Evolutionary conservation across 2,113 vertebrate species (phyloP).

Genomic region (Nicator chloris): DNA sequence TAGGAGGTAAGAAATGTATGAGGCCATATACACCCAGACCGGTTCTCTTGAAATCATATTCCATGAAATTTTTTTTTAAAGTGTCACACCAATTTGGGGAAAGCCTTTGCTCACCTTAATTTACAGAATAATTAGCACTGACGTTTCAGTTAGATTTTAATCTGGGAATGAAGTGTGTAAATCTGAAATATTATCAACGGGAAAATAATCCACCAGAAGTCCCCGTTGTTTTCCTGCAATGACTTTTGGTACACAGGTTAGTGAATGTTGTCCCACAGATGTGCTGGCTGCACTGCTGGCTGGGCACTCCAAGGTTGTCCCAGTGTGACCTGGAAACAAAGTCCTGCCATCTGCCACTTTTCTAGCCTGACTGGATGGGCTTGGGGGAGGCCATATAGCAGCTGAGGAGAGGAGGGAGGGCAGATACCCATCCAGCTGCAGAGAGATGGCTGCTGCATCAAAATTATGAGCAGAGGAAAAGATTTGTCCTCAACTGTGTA

Average conservation of each 20-base stretch:
- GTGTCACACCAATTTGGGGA: not conserved
- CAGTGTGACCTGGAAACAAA: not conserved
- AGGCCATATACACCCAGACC: not conserved
- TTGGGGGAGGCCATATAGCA: not conserved
- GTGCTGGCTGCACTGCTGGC: not conserved
- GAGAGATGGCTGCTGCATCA: not conserved
- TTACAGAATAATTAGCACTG: not conserved
- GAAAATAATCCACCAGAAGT: not conserved
- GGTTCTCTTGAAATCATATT: not conserved
- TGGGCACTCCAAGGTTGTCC: fast-evolving
- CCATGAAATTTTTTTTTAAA: fast-evolving
- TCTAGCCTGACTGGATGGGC: not conserved
- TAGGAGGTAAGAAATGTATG: not conserved
- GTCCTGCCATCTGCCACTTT: not conserved
- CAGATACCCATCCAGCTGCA: not conserved
- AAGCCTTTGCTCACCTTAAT: not conserved
- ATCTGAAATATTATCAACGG: not conserved
- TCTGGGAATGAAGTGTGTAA: not conserved
- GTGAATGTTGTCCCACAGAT: not conserved
- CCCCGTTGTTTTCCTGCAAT: not conserved
- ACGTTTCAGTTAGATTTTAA: not conserved
- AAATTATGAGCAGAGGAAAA: not conserved
- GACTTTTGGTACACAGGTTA: not conserved
- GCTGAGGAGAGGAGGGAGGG: not conserved
- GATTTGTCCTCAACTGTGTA: not conserved